A percentile compares a stretch with the other conserved stretches of the same genome.
Conservation (phyloP, 1,140 invertebrate species). For the Drosophila pachea region DNA sequence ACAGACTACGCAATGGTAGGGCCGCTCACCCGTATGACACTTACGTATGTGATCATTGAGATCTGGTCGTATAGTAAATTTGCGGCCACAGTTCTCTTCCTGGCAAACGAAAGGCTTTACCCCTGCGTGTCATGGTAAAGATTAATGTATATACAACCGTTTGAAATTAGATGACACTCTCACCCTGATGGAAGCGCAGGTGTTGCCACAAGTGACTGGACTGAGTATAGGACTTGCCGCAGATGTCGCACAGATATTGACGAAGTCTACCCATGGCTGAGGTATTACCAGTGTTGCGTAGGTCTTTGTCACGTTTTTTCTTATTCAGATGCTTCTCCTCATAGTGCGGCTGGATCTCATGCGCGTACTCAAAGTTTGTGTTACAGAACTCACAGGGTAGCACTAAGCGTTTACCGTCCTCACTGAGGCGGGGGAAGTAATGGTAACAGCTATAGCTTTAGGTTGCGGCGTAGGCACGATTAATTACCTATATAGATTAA, state of each 20-base stretch:
- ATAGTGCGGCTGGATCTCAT: slow-evolving; percentile 78
- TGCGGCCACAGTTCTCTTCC: slow-evolving; percentile 82
- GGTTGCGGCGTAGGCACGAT: slow-evolving; percentile 12
- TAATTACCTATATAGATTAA: neutral
- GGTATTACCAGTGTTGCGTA: slow-evolving; percentile 19
- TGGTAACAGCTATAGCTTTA: slow-evolving; percentile 59
- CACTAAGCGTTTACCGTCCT: slow-evolving; percentile 36
- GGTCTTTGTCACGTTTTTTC: slow-evolving; percentile 68
- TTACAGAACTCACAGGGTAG: slow-evolving; percentile 73
- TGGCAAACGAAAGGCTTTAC: slow-evolving; percentile 82
- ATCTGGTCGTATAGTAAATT: slow-evolving; percentile 84
- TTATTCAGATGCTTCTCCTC: slow-evolving; percentile 72
- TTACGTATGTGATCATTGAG: slow-evolving; percentile 84
- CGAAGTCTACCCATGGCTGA: slow-evolving; percentile 57
- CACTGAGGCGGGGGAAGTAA: slow-evolving; percentile 68
- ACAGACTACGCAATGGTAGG: slow-evolving; percentile 86
- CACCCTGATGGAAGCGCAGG: slow-evolving; percentile 82
- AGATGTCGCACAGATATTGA: slow-evolving; percentile 82
- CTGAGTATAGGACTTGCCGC: slow-evolving; percentile 82
- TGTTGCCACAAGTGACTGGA: slow-evolving; percentile 83
- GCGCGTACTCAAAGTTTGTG: slow-evolving; percentile 73
- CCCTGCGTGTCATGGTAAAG: slow-evolving; percentile 68
- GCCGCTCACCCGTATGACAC: slow-evolving; percentile 84
- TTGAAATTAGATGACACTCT: neutral
- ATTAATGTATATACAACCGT: neutral